phyloP scores from a whole-genome alignment of 92 coral and sea anemone genomes.

The Zoanthus gigantus region DNA sequence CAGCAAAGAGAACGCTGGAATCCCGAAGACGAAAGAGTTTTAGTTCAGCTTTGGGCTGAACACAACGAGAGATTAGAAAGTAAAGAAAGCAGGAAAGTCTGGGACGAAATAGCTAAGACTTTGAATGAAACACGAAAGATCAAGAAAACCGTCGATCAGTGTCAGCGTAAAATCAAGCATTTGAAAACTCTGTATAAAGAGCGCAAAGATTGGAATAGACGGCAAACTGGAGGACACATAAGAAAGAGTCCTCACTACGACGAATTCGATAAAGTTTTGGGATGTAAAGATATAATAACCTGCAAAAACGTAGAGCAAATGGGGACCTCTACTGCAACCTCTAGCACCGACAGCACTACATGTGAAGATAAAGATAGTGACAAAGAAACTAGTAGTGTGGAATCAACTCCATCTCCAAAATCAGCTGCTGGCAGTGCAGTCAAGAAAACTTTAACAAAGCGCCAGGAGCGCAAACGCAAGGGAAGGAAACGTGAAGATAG shows the following conservation, averaged over 20 bases:
- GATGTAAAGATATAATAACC: slow-evolving; percentile 65
- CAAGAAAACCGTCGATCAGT: slow-evolving; percentile 48
- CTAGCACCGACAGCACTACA: slow-evolving; percentile 48
- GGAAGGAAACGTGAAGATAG: slow-evolving; percentile 31
- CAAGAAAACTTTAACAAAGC: slow-evolving; percentile 26
- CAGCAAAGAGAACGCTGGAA: slow-evolving; percentile 37
- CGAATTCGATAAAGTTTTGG: slow-evolving; percentile 57
- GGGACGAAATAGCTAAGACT: slow-evolving; percentile 54
- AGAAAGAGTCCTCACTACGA: slow-evolving; percentile 54
- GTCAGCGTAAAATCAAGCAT: slow-evolving; percentile 61
- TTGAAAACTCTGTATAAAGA: slow-evolving; percentile 56
- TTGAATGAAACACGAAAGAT: slow-evolving; percentile 40
- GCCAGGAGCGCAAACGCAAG: slow-evolving; percentile 52
- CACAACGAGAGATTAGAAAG: slow-evolving; percentile 55
- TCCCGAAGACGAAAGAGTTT: slow-evolving; percentile 41
- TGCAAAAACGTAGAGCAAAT: slow-evolving; percentile 55
- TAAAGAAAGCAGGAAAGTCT: slow-evolving; percentile 55
- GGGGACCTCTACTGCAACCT: slow-evolving; percentile 29
- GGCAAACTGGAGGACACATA: slow-evolving; percentile 59
- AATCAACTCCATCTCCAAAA: slow-evolving; percentile 45
- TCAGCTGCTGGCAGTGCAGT: slow-evolving; percentile 37
- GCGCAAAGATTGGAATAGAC: slow-evolving; percentile 63
- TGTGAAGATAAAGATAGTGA: slow-evolving; percentile 17
- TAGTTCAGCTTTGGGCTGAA: slow-evolving; percentile 59
- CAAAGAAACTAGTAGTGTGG: neutral